Conservation (phyloP, 2,888 invertebrate genomes). For the Dichetophora obliterata region DNA sequence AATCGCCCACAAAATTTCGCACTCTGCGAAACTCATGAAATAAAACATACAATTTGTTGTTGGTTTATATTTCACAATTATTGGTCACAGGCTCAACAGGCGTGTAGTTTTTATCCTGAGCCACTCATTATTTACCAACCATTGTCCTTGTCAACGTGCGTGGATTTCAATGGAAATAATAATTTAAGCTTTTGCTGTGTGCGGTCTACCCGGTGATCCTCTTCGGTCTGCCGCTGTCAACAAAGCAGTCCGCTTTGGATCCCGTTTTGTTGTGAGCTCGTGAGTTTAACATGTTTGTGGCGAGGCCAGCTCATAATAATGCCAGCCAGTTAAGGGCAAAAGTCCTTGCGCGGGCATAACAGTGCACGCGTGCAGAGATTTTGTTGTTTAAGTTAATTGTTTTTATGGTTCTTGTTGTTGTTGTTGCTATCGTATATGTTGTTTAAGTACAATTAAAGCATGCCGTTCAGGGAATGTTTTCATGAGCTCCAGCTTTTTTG, state of each 20-base stretch:
- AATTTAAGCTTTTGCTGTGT: conserved; percentile 6
- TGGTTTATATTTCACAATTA: conserved; percentile 5
- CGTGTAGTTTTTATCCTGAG: neutral
- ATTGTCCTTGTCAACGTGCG: neutral
- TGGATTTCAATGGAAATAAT: neutral
- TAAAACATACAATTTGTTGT: conserved; percentile 1
- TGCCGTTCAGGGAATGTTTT: neutral
- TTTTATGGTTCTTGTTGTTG: neutral
- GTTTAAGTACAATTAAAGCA: neutral
- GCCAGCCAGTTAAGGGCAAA: too few relatives aligned
- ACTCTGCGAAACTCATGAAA: neutral
- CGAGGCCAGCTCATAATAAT: neutral
- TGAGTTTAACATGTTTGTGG: neutral
- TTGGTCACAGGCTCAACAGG: neutral
- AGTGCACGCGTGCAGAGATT: neutral
- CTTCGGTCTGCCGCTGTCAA: neutral
- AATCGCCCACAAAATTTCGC: neutral
- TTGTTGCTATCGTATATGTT: neutral
- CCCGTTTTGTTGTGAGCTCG: neutral
- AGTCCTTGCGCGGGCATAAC: neutral
- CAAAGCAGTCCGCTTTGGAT: neutral
- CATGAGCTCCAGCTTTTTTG: neutral
- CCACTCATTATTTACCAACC: neutral
- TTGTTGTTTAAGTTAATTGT: neutral
- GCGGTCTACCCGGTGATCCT: neutral